A percentile compares a stretch with the other conserved stretches of the same genome.
phyloP scores from a whole-genome alignment of 2,888 invertebrate species.

The Melolontha melolontha region DNA sequence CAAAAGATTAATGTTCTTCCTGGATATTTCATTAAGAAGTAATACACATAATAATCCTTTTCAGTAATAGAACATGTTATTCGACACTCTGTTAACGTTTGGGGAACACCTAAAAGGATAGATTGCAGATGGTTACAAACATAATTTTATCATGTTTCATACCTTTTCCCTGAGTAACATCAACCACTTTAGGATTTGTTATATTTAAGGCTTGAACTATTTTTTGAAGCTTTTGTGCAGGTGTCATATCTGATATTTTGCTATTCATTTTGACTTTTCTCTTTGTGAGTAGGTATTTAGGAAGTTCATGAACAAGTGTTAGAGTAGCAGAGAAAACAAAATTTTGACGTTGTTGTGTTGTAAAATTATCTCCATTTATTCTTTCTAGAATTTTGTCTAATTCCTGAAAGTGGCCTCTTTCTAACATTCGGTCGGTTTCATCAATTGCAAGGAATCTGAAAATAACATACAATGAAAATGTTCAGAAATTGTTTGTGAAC shows the following conservation, averaged over 20 bases:
- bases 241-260: slow-evolving; percentile 74
- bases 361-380: slow-evolving; percentile 78
- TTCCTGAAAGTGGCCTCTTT: slow-evolving; percentile 96
- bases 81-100: slow-evolving; percentile 85
- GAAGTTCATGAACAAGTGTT: slow-evolving; percentile 89
- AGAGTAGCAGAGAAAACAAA: slow-evolving; percentile 98
- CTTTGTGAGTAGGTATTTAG: slow-evolving; percentile 76
- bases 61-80: slow-evolving; percentile 83
- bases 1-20: slow-evolving; percentile 95
- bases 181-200: slow-evolving; percentile 91
- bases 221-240: slow-evolving; percentile 80
- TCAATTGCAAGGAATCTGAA: slow-evolving; percentile 92
- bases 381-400: slow-evolving; percentile 82
- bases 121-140: not conserved
- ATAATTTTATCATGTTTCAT: slow-evolving; percentile 40
- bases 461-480: slow-evolving; percentile 40
- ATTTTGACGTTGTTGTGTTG: slow-evolving; percentile 80
- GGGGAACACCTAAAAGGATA: slow-evolving; percentile 77
- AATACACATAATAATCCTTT: slow-evolving; percentile 94
- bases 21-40: slow-evolving; percentile 85
- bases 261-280: slow-evolving; percentile 67
- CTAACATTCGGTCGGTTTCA: slow-evolving; percentile 98
- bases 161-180: slow-evolving; percentile 86
- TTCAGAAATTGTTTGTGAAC: not conserved
- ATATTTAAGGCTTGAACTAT: slow-evolving; percentile 86